Evolutionary conservation across 2,113 vertebrate species (phyloP), one percentile per base, ranked within the genome.

Genomic region (Ploceus nigricollis): DNA sequence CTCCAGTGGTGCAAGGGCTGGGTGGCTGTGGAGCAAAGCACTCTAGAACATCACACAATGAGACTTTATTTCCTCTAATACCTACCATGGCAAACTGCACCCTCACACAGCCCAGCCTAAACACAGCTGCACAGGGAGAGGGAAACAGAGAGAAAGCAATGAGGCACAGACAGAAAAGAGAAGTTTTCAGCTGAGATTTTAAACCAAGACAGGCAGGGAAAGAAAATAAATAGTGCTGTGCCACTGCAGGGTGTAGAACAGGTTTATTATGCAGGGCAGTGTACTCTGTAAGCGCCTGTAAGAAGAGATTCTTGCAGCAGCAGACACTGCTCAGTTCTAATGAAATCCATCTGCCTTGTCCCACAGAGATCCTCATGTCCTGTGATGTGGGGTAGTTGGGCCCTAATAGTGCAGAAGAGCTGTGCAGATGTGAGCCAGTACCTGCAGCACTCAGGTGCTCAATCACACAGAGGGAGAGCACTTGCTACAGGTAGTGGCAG

Each of bases 11-110:
- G 61, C 90, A 90, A 88, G 57, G 48, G 42, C 60, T 79, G 56
- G 45, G 64, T 86, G 73, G 47, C 48, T 93, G 37, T 31, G 80
- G 51, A 57, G 77, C 28, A 92, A 76, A 87, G 72, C 60, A 16
- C 44, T 89, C 94, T 57, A 78, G 90, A 94, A 84, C 51, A 47
- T 44, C 87, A 92, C 56, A 96, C 96, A 96, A 92, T 68, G 45
- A 21, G 25, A 84, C 69, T 77, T 83, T 89, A 75, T 96, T 82
- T 83, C 78, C 53, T 82, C 37, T 72, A 76, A 64, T 40, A 45
- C 71, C 79, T 75, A 50, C 37, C 11, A 3, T 39, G 35, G 42
- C 20, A 70, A 77, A 48, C 40, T 57, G 71, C 31, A 83, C 44
- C 48, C 60, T 91, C 72, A 50, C 60, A 78, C 24, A 83, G 48